These are phyloP conservation scores for Caenorhabditis panamensis DNA, from an alignment of 2,888 invertebrate genomes.

Conservation along the genomic window DNA sequence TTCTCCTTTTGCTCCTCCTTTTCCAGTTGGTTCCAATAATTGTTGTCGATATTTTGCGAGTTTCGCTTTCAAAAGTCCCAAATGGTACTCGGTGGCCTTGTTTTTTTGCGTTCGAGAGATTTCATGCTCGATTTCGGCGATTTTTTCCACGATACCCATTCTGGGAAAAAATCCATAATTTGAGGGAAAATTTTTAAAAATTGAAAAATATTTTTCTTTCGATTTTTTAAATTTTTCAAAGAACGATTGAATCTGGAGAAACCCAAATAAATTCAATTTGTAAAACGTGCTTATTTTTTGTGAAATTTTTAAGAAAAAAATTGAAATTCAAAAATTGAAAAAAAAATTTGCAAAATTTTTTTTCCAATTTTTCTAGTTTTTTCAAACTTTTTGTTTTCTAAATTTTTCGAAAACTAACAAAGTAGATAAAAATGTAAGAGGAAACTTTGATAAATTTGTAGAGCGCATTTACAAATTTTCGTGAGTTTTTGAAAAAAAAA, in stretches of 20 bases:
- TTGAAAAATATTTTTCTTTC: neutral
- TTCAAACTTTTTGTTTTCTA: neutral
- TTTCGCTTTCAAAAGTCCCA: slow-evolving; percentile 93
- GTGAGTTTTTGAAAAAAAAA: too few relatives aligned
- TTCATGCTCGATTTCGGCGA: slow-evolving; percentile 98
- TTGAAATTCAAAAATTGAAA: neutral
- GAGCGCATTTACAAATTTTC: too few relatives aligned
- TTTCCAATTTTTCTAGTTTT: neutral
- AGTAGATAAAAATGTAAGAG: too few relatives aligned
- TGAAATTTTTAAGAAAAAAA: neutral
- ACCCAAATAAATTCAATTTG: neutral
- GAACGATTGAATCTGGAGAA: neutral
- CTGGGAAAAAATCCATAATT: slow-evolving; percentile 12
- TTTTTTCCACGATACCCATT: slow-evolving; percentile 98
- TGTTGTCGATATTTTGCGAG: slow-evolving; percentile 95
- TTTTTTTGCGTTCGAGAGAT: slow-evolving; percentile 99
- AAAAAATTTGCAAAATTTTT: neutral
- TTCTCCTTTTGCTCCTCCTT: slow-evolving; percentile 88
- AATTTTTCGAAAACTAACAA: neutral
- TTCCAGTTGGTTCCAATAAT: slow-evolving; percentile 93
- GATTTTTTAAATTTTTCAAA: neutral
- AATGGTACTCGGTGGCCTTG: slow-evolving; percentile 99
- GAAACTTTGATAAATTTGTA: too few relatives aligned
- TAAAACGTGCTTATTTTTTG: neutral
- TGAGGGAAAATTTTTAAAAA: neutral